phyloP scores from a whole-genome alignment of 2,888 invertebrate species.

The Sarcophaga variegata region DNA sequence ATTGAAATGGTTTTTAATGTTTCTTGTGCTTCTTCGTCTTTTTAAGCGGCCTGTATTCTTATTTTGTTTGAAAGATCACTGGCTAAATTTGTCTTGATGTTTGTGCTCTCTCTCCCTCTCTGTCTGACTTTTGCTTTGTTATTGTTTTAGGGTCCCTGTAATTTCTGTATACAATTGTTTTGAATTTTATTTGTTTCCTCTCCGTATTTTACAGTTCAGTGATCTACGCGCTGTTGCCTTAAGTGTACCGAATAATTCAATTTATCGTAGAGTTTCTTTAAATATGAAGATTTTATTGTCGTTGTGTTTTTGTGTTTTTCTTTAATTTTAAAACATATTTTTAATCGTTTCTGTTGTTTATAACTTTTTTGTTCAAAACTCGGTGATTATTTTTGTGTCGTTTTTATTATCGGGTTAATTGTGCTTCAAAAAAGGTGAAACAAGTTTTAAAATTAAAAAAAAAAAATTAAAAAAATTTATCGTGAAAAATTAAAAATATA shows the following conservation, averaged over 20 bases:
- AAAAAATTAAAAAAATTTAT: not conserved
- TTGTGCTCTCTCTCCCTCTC: constrained; percentile 35
- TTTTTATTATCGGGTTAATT: constrained; percentile 15
- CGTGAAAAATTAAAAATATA: not conserved
- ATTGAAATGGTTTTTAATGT: constrained; percentile 29
- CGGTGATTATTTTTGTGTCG: constrained; percentile 25
- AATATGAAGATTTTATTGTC: constrained; percentile 17
- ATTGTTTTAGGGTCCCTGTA: not conserved
- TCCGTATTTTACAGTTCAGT: constrained; percentile 72
- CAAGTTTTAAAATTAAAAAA: constrained; percentile 16
- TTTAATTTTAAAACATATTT: not conserved
- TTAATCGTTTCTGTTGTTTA: constrained; percentile 34
- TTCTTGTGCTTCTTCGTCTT: constrained; percentile 1
- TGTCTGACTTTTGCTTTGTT: not conserved
- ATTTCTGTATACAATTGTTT: constrained; percentile 54
- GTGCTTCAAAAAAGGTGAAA: constrained; percentile 44
- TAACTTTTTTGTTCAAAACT: constrained; percentile 19
- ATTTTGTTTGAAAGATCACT: constrained; percentile 51
- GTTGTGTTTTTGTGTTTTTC: not conserved
- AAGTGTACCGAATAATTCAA: constrained; percentile 60
- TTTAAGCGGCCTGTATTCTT: constrained; percentile 14
- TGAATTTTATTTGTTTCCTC: constrained; percentile 16
- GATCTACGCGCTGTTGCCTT: constrained; percentile 75
- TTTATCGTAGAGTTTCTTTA: constrained; percentile 18
- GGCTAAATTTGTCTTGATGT: constrained; percentile 40